phyloP scores from a whole-genome alignment of 2,797 vertebrate species.

The Salarias fasciatus region DNA sequence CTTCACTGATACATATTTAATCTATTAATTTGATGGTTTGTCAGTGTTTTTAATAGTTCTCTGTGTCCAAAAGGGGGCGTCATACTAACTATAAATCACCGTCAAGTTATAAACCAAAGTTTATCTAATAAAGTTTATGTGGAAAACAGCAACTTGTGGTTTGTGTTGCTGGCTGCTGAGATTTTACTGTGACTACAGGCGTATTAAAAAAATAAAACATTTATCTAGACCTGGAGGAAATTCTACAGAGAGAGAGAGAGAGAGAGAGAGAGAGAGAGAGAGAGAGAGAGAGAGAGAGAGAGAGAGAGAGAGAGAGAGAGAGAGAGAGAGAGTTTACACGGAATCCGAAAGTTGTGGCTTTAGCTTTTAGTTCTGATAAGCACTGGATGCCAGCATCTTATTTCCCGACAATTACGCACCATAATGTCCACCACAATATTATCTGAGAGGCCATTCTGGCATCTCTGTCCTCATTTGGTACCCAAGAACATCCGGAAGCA shows the following conservation, averaged over 20 bases:
- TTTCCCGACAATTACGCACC: constrained; percentile 41
- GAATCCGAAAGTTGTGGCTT: constrained; percentile 31
- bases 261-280: too few relatives aligned
- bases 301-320: too few relatives aligned
- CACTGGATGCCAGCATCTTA: constrained; percentile 2
- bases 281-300: too few relatives aligned
- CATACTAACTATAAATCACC: not conserved
- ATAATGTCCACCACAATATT: constrained; percentile 25
- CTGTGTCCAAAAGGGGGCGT: constrained; percentile 54
- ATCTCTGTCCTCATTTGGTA: constrained; percentile 50
- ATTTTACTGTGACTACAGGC: too few relatives aligned
- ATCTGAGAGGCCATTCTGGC: constrained; percentile 14
- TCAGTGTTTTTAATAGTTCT: not conserved
- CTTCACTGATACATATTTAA: too few relatives aligned
- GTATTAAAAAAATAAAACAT: too few relatives aligned
- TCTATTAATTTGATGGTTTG: not conserved
- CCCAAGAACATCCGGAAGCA: constrained; percentile 64
- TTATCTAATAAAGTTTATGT: not conserved
- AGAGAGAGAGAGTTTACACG: too few relatives aligned
- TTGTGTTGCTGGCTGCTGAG: too few relatives aligned
- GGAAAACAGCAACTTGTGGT: too few relatives aligned
- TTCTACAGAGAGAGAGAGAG: too few relatives aligned
- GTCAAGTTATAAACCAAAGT: constrained; percentile 7
- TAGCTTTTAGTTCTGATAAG: constrained; percentile 36
- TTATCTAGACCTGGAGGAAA: too few relatives aligned